Evolutionary conservation across 2,888 invertebrate genomes (phyloP), one percentile per base, ranked within the genome.

Genomic region (Xestia ashworthii): DNA sequence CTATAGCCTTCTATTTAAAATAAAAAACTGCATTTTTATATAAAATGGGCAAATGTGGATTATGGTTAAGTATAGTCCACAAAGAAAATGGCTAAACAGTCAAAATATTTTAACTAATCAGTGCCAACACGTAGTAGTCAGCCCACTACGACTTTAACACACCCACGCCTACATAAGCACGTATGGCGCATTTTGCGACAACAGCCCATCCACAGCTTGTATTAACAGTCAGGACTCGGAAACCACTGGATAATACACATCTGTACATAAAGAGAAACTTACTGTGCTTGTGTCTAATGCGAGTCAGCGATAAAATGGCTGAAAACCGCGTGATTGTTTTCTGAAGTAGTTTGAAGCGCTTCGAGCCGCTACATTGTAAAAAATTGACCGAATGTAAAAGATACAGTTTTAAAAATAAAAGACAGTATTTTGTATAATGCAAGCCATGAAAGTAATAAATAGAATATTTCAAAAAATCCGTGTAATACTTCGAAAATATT

Each of bases 131-230:
- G 8, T 19, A 48, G 62, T 78, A 79, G 64, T 83, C 71, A 73
- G 73, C 50, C 65, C 77, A 74, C 71, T 76, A 80, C 82, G 62
- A 72, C 77, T 83, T 46, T 81, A 85, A 87, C 88, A 87, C 83
- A 87, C 86, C 78, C 64, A 83, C 82, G 86, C 48, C 71, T 72
- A 85, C 90, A 89, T 16, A 82, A 89, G 92, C 91, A 86, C 81
- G 58, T 91, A 90, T 90, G 87, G 90, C 92, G 92, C 90, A 89
- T 89, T 86, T 89, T 83, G 87, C 81, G 69, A 79, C 72, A 81
- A 76, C 76, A 87, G 81, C 79, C 86, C 92, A 91, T 89, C 88
- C 90, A 89, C 83, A 82, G 91, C 91, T 91, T 91, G 60, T 79
- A 88, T 85, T 89, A 90, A 90, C 89, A 69, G 8, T 71, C 55